Percentiles rank a stretch among this genome's conserved stretches.
Conservation (phyloP, 2,888 invertebrate species). For the Geophilus truncorum region DNA sequence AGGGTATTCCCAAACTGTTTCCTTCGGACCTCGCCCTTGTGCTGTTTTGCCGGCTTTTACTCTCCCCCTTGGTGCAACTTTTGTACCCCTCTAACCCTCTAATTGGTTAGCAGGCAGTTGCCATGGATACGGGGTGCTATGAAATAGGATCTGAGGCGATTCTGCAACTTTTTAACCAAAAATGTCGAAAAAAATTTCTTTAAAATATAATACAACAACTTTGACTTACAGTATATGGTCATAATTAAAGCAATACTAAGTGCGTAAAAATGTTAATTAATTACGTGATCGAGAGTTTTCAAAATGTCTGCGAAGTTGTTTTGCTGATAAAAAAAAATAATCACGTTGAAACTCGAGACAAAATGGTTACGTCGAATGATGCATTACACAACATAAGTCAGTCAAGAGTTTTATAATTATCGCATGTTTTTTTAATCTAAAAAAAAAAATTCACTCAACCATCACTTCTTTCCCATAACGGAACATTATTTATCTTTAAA, state of each 20-base stretch:
- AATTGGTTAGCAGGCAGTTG: conserved; percentile 18
- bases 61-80: neutral
- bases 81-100: conserved; percentile 27
- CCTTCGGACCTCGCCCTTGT: conserved; percentile 25
- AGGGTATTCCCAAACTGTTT: conserved; percentile 23
- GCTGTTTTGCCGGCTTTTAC: conserved; percentile 15
- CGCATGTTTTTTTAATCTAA: neutral
- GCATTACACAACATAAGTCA: neutral
- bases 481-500: too few relatives aligned
- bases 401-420: neutral
- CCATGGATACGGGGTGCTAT: conserved; percentile 13
- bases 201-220: too few relatives aligned
- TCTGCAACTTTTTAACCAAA: neutral
- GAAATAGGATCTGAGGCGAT: neutral
- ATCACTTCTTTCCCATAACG: neutral
- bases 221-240: too few relatives aligned
- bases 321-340: neutral
- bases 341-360: neutral
- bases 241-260: too few relatives aligned
- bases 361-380: neutral
- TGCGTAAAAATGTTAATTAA: too few relatives aligned
- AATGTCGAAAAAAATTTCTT: neutral
- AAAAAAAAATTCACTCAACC: neutral
- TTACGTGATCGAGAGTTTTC: too few relatives aligned
- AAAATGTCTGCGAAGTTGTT: neutral